These are phyloP conservation scores for Trachythela sp. DNA, from an alignment of 64 coral and sea anemone genomes.

Conservation along the genomic window DNA sequence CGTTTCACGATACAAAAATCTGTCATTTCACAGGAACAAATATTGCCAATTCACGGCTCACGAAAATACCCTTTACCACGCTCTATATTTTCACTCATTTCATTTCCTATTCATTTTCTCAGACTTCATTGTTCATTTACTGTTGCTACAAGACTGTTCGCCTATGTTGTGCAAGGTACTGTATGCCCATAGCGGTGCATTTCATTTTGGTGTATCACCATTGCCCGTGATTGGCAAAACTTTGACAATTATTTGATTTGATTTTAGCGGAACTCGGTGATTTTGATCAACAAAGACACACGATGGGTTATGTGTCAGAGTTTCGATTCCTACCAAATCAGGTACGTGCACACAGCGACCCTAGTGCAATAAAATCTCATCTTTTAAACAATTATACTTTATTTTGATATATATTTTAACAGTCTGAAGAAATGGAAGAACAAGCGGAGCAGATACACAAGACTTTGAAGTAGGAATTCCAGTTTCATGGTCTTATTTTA, in stretches of 20 bases:
- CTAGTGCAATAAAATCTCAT: not conserved
- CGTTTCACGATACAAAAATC: too few relatives aligned
- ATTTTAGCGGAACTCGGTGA: slow-evolving; percentile 86
- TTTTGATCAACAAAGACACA: slow-evolving; percentile 61
- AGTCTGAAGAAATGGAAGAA: slow-evolving; percentile 81
- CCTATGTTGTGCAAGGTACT: slow-evolving; percentile 83
- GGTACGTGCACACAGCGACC: slow-evolving; percentile 16
- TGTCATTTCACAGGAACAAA: too few relatives aligned
- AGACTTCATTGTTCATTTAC: slow-evolving; percentile 78
- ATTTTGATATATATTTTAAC: not conserved
- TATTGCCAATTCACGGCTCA: too few relatives aligned
- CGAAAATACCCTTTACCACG: too few relatives aligned
- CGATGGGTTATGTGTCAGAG: slow-evolving; percentile 78
- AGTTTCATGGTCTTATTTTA: not conserved
- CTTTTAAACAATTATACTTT: too few relatives aligned
- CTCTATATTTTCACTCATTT: too few relatives aligned
- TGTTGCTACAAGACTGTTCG: slow-evolving; percentile 63
- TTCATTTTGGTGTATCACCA: not conserved
- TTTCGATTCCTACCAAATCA: slow-evolving; percentile 91
- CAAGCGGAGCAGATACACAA: slow-evolving; percentile 69
- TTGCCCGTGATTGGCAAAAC: too few relatives aligned
- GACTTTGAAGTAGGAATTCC: slow-evolving; percentile 57
- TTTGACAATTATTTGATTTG: too few relatives aligned
- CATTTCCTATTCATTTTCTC: not conserved
- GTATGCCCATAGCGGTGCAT: not conserved